Conservation (phyloP, 2,113 vertebrate genomes). For the Daphoenositta chrysoptera region DNA sequence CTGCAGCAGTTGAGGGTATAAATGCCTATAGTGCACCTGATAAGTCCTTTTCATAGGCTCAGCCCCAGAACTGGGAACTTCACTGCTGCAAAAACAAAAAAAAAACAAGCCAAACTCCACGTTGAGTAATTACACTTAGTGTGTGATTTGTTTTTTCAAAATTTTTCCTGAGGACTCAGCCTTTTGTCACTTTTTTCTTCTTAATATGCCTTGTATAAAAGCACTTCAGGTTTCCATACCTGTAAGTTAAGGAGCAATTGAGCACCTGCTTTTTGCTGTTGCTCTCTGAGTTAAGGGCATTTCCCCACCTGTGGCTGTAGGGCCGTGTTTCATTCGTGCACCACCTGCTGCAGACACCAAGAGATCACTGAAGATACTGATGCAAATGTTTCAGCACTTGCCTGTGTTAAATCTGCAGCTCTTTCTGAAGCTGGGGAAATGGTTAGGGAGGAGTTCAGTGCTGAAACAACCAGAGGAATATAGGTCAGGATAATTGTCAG, state of each 20-base stretch:
- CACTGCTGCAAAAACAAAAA: neutral
- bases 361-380: neutral
- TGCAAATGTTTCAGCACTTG: neutral
- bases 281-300: neutral
- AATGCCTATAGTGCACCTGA: neutral
- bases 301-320: rapidly evolving
- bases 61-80: neutral
- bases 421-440: neutral
- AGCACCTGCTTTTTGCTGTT: neutral
- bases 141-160: too few species aligned
- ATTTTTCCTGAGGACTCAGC: neutral
- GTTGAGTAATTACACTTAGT: neutral
- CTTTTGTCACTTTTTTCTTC: neutral
- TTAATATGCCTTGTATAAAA: neutral
- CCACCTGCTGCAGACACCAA: neutral
- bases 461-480: neutral
- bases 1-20: neutral
- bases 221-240: neutral
- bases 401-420: neutral
- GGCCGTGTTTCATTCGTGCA: neutral
- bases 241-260: neutral
- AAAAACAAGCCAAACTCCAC: neutral
- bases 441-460: neutral
- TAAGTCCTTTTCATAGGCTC: neutral
- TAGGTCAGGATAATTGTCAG: neutral